A percentile compares a stretch with the other conserved stretches of the same genome.
These are phyloP conservation scores for Melieria omissa DNA, from an alignment of 2,888 invertebrate genomes.

Conservation along the genomic window DNA sequence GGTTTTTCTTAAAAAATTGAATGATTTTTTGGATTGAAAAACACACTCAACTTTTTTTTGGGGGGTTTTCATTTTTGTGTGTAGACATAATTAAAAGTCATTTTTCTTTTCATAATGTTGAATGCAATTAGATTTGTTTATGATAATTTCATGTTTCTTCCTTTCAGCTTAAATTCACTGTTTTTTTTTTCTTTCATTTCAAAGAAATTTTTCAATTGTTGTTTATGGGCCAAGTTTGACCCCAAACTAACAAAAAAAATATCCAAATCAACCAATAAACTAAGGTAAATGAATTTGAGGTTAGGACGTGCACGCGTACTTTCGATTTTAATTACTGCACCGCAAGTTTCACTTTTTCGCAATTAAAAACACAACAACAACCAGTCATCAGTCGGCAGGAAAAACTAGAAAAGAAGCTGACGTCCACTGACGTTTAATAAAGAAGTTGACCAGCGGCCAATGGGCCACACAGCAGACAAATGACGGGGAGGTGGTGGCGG, in stretches of 20 bases:
- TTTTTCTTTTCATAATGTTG: slow-evolving; percentile 10
- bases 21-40: not conserved
- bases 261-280: not conserved
- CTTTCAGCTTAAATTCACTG: not conserved
- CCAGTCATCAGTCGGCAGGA: not conserved
- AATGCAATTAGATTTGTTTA: slow-evolving; percentile 18
- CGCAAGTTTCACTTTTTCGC: not conserved
- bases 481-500: too few relatives aligned
- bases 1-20: slow-evolving; percentile 1
- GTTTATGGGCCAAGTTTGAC: too few relatives aligned
- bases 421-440: too few relatives aligned
- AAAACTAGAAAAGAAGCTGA: too few relatives aligned
- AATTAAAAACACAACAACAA: not conserved
- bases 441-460: too few relatives aligned
- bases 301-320: not conserved
- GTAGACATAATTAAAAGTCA: slow-evolving; percentile 8
- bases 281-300: not conserved
- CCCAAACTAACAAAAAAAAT: too few relatives aligned
- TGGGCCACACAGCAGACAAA: too few relatives aligned
- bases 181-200: not conserved
- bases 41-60: not conserved
- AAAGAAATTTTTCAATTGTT: too few relatives aligned
- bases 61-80: not conserved
- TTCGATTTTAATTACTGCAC: not conserved
- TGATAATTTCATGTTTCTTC: slow-evolving; percentile 6